These are phyloP conservation scores for Zonotrichia leucophrys DNA, from an alignment of 2,113 vertebrate genomes.

Conservation along the genomic window DNA sequence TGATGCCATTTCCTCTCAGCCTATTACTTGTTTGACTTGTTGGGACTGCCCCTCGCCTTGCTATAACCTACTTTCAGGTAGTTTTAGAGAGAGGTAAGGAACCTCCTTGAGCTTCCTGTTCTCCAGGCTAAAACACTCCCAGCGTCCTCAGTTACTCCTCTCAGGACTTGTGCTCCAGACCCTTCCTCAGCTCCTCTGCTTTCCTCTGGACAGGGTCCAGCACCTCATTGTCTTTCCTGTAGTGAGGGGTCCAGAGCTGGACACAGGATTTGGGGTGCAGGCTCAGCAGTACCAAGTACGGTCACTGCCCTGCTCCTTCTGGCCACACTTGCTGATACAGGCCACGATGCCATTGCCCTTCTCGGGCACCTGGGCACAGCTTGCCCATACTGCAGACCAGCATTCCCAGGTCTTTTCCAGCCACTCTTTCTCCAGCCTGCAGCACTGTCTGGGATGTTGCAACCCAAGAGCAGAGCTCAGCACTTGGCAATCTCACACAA, in stretches of 20 bases:
- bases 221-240: accelerated
- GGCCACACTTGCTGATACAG: not conserved
- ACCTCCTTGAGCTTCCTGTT: not conserved
- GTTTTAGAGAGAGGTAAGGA: not conserved
- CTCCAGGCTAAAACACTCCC: not conserved
- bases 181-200: not conserved
- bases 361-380: not conserved
- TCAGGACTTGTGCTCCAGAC: not conserved
- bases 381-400: not conserved
- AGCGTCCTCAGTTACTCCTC: not conserved
- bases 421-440: not conserved
- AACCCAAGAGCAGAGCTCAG: not conserved
- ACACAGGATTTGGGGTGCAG: not conserved
- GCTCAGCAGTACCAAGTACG: accelerated
- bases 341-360: not conserved
- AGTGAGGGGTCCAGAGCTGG: not conserved
- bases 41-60: not conserved
- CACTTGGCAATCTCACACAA: not conserved
- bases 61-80: not conserved
- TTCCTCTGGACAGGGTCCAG: not conserved
- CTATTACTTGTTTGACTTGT: not conserved
- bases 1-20: not conserved
- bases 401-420: not conserved
- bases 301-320: not conserved
- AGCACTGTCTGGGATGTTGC: accelerated